A percentile compares a stretch with the other conserved stretches of the same genome.
Evolutionary conservation across 1,140 invertebrate species (phyloP).

Genomic region (Bombus affinis): DNA sequence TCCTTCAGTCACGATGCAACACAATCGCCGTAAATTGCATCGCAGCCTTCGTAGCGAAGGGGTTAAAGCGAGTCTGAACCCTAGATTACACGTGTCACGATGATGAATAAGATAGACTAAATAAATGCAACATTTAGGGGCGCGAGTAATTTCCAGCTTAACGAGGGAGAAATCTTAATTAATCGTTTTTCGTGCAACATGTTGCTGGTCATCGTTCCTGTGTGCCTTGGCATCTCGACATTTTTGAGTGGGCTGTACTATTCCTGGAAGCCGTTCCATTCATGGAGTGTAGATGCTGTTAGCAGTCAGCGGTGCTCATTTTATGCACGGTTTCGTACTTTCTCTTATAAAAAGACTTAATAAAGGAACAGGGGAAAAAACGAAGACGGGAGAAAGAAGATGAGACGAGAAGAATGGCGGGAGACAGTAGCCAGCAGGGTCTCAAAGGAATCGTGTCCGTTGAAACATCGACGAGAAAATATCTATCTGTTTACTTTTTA

Average conservation of each 20-base stretch:
- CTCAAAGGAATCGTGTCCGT: background rate
- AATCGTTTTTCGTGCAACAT: background rate
- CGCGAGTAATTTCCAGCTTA: slow-evolving; percentile 5
- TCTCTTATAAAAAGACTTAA: background rate
- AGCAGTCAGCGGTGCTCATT: slow-evolving; percentile 42
- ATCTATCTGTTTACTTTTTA: background rate
- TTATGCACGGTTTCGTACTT: slow-evolving; percentile 12
- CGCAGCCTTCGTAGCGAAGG: background rate
- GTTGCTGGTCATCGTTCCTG: background rate
- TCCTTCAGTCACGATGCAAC: background rate
- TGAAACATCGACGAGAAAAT: background rate
- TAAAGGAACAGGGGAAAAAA: background rate
- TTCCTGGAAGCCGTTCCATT: slow-evolving; percentile 64
- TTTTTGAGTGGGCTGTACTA: slow-evolving; percentile 59
- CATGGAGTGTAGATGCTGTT: slow-evolving; percentile 59
- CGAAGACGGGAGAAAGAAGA: background rate
- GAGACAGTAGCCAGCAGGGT: background rate
- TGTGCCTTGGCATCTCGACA: background rate
- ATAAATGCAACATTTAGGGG: background rate
- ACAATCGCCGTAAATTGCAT: background rate
- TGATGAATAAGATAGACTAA: slow-evolving; percentile 1
- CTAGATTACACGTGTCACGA: background rate
- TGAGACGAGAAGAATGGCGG: background rate
- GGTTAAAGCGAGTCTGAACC: background rate
- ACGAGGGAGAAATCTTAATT: slow-evolving; percentile 32